These are phyloP conservation scores for Microplitis demolitor DNA, from an alignment of 1,140 invertebrate genomes.

Conservation along the genomic window DNA sequence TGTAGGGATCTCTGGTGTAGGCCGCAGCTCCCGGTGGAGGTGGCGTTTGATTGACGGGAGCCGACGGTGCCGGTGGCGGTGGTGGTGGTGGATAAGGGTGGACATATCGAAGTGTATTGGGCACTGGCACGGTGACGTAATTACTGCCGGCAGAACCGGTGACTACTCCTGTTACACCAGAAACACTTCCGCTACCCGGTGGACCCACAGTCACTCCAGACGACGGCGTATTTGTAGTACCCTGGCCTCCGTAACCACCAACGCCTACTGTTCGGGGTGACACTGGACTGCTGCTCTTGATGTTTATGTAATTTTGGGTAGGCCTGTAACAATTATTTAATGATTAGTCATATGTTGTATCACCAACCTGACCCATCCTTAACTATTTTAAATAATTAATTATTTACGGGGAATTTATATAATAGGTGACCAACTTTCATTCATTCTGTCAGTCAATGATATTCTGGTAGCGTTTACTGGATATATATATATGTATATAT, in stretches of 20 bases:
- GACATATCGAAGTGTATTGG: slow-evolving; percentile 53
- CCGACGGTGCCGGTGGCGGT: slow-evolving; percentile 44
- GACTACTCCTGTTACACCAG: slow-evolving; percentile 31
- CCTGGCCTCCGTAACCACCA: slow-evolving; percentile 45
- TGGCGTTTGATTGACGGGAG: slow-evolving; percentile 53
- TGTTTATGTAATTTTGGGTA: slow-evolving; percentile 56
- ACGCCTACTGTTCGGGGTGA: slow-evolving; percentile 55
- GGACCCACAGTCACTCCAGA: slow-evolving; percentile 38
- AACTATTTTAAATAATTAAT: slow-evolving; percentile 12
- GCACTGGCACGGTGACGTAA: slow-evolving; percentile 49
- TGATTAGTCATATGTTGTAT: not conserved
- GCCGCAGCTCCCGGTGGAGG: slow-evolving; percentile 44
- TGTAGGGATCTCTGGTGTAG: slow-evolving; percentile 53
- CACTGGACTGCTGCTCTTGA: slow-evolving; percentile 57
- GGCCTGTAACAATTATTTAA: slow-evolving; percentile 42
- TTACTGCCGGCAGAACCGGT: slow-evolving; percentile 32
- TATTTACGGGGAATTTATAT: not conserved
- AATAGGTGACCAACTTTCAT: not conserved
- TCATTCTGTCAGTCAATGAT: not conserved
- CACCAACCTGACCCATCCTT: no score
- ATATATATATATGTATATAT: no score
- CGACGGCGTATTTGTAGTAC: slow-evolving; percentile 31
- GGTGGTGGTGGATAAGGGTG: slow-evolving; percentile 54
- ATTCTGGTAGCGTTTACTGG: not conserved
- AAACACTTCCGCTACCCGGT: slow-evolving; percentile 32